These are phyloP conservation scores for Stramonita haemastoma DNA, from an alignment of 2,888 invertebrate genomes.

Conservation along the genomic window DNA sequence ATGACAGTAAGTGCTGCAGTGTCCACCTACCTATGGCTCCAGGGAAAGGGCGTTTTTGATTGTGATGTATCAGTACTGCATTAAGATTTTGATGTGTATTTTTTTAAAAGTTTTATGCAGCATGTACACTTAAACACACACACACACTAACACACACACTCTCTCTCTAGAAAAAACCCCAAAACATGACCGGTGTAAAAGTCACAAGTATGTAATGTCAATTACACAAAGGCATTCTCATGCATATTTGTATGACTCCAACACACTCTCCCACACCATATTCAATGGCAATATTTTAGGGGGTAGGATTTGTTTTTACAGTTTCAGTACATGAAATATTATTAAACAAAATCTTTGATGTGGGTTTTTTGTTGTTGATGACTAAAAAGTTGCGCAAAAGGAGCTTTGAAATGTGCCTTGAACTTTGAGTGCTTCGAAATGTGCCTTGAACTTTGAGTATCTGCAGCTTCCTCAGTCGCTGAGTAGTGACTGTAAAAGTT, in stretches of 20 bases:
- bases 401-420: background rate
- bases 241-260: background rate
- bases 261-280: background rate
- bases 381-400: background rate
- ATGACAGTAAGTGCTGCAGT: slow-evolving; percentile 38
- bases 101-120: background rate
- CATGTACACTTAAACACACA: background rate
- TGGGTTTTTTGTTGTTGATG: background rate
- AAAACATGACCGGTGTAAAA: too few relatives aligned
- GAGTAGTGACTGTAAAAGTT: background rate
- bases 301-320: too few relatives aligned
- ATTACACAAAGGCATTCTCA: background rate
- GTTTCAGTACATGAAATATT: too few relatives aligned
- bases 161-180: background rate
- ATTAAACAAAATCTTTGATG: background rate
- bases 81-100: background rate
- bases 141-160: background rate
- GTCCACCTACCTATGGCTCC: background rate
- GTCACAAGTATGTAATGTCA: too few relatives aligned
- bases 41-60: background rate
- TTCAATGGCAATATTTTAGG: too few relatives aligned
- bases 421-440: background rate
- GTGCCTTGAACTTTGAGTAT: background rate
- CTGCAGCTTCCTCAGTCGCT: background rate
- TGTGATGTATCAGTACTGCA: too few relatives aligned